Evolutionary conservation across 2,113 vertebrate species (phyloP), one percentile per base, ranked within the genome.

Genomic region (Maccullochella peelii): DNA sequence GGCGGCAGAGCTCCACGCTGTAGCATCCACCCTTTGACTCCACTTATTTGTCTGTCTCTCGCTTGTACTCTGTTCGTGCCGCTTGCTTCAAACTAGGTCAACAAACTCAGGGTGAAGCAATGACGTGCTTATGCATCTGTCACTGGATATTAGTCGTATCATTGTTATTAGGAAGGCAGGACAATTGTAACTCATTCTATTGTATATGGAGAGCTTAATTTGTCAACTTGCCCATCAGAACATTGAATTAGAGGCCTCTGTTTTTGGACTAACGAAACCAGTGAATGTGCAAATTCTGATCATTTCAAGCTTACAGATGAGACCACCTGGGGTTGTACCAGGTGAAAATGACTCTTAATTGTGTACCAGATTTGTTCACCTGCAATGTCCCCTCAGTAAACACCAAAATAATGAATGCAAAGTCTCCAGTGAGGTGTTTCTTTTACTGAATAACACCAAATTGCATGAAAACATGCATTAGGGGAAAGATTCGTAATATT

Each of bases 21-120:
- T 40, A 62, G 44, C 65, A 71, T 61, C 49, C 49, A 81, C 66
- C 49, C 86, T 55, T 57, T 73, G 77, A 84, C 68, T 85, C 68
- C 54, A 50, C 61, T 84, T 52, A 54, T 63, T 85, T 62, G n/a
- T 82, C 72, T 74, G 47, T 15, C 38, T 73, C 76, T 75, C 8
- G 2, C 44, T 75, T 23, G 38, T 42, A 5, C 57, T 66, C 21
- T 18, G 47, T 47, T 76, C 75, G 5, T 50, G 57, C 15, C 7
- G 62, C 68, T 71, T 27, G 40, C 65, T 67, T 79, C 14, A 62
- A 93, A 81, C 78, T 89, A 73, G 90, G 92, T 91, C 92, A 87
- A 55, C 50, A 85, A 87, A 86, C 54, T 74, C 61, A 5, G 42
- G 69, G 73, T 74, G 77, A 82, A 82, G 73, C 79, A 25, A 1